These are phyloP conservation scores for Xenopus petersii DNA, from an alignment of 2,797 vertebrate species.

Conservation along the genomic window DNA sequence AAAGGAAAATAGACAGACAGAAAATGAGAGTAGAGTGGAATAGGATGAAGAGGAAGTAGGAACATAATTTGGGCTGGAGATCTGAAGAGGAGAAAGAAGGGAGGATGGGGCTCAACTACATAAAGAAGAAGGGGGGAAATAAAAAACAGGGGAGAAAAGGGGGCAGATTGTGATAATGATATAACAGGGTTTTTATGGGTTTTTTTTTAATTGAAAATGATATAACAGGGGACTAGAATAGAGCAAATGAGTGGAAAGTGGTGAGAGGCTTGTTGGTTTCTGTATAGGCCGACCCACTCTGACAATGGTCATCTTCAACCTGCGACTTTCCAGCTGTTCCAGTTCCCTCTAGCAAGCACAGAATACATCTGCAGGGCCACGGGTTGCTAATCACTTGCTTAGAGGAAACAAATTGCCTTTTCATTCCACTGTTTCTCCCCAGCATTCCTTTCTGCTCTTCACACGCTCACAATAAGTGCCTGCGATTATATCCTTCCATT, in stretches of 20 bases:
- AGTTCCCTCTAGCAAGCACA: no score
- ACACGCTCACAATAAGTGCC: conserved; percentile 5
- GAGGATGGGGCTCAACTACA: not conserved
- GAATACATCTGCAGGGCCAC: no score
- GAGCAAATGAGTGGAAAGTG: not conserved
- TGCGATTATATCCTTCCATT: conserved; percentile 1
- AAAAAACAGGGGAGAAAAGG: not conserved
- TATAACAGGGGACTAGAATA: not conserved
- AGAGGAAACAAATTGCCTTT: conserved; percentile 1
- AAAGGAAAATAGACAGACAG: not conserved
- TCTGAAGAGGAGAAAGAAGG: not conserved
- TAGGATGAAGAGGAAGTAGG: not conserved
- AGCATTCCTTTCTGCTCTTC: not conserved
- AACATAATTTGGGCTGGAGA: not conserved
- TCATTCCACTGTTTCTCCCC: not conserved
- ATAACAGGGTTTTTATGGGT: not conserved
- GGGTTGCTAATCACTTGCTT: no score
- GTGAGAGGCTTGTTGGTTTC: not conserved
- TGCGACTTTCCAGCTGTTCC: no score
- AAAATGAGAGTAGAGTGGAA: not conserved
- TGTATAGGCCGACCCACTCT: no score
- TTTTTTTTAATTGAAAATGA: not conserved
- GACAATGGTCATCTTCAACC: no score
- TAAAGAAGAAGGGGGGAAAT: not conserved
- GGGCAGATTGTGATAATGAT: not conserved